Evolutionary conservation across 1,140 invertebrate genomes (phyloP).

Genomic region (Sminthurides bifidus): DNA sequence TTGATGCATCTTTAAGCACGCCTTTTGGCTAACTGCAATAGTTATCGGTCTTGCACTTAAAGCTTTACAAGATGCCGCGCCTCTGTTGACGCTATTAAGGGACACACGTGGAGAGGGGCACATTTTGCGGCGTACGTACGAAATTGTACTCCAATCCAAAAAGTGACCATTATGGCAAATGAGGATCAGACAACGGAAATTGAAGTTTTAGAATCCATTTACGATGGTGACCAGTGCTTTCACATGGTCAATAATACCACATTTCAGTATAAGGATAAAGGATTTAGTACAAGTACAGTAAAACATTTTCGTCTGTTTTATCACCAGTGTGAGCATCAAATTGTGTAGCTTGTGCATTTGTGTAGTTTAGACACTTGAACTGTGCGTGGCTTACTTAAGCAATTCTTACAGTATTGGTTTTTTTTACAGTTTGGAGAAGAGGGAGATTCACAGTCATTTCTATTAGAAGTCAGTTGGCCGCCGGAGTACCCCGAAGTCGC

Average conservation of each 20-base stretch:
- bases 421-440: constrained; percentile 67
- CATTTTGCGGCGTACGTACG: too few species aligned
- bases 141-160: background rate
- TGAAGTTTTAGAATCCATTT: constrained; percentile 83
- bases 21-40: too few species aligned
- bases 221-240: constrained; percentile 80
- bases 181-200: constrained; percentile 71
- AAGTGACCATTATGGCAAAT: background rate
- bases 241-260: constrained; percentile 61
- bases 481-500: constrained; percentile 69
- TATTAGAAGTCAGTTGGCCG: constrained; percentile 77
- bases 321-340: background rate
- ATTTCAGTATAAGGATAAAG: constrained; percentile 75
- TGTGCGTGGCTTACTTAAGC: background rate
- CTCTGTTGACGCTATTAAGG: too few species aligned
- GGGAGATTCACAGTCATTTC: constrained; percentile 63
- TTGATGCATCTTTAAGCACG: too few species aligned
- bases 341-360: too few species aligned
- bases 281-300: background rate
- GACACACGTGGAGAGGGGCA: background rate
- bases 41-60: too few species aligned
- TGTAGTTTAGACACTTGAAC: background rate
- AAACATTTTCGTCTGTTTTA: background rate
- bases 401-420: constrained; percentile 10
- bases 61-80: too few species aligned